A percentile compares a stretch with the other conserved stretches of the same genome.
Evolutionary conservation across 2,113 vertebrate species (phyloP).

Genomic region (Anolis carolinensis): DNA sequence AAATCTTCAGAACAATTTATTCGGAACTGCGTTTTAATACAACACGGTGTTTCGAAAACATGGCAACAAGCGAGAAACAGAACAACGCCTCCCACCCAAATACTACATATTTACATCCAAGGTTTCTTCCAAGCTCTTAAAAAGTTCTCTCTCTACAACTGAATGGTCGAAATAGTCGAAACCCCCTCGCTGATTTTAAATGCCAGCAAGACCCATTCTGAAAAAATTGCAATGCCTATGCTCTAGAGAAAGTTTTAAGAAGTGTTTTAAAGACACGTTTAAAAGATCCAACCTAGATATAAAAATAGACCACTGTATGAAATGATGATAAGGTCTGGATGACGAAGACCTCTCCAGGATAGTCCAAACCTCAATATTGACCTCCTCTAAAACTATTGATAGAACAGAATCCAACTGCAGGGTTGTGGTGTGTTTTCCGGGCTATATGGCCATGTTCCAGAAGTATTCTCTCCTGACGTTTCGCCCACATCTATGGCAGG

Average conservation of each 20-base stretch:
- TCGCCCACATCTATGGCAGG: too few relatives aligned
- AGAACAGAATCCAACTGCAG: background rate
- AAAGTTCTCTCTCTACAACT: background rate
- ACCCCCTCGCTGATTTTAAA: too few relatives aligned
- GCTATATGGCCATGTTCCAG: too few relatives aligned
- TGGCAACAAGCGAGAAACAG: background rate
- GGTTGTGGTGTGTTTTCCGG: too few relatives aligned
- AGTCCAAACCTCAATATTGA: background rate
- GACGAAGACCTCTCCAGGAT: too few relatives aligned
- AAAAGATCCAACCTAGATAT: conserved; percentile 12
- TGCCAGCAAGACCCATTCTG: background rate
- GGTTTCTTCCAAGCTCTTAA: too few relatives aligned
- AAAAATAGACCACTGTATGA: background rate
- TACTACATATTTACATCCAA: background rate
- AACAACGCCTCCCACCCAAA: too few relatives aligned
- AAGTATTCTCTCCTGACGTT: too few relatives aligned
- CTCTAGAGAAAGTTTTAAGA: background rate
- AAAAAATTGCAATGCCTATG: too few relatives aligned
- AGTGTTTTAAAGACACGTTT: background rate
- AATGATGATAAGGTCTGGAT: background rate
- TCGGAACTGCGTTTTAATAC: conserved; percentile 1
- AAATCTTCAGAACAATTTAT: background rate
- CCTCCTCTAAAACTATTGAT: background rate
- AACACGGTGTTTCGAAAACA: background rate
- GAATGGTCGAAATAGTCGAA: too few relatives aligned